phyloP scores from a whole-genome alignment of 2,797 vertebrate genomes.

The Scomberomorus guttatus region DNA sequence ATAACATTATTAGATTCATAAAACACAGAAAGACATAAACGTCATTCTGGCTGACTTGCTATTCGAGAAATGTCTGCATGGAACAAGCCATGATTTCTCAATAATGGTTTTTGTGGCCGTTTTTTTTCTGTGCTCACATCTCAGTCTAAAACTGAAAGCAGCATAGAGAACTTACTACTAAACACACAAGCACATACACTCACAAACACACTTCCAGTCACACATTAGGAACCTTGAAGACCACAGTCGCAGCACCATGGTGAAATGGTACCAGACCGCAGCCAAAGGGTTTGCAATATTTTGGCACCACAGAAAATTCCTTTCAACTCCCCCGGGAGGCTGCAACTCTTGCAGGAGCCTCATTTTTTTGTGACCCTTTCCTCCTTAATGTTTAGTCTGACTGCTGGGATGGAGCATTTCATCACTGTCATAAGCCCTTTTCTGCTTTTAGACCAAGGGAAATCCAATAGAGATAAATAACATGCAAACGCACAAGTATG shows the following conservation, averaged over 20 bases:
- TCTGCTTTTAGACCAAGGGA: constrained; percentile 7
- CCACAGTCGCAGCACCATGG: constrained; percentile 38
- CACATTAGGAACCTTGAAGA: constrained; percentile 67
- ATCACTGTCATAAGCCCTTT: constrained; percentile 35
- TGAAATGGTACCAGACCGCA: constrained; percentile 61
- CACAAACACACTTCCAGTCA: constrained; percentile 59
- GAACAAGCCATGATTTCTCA: constrained; percentile 22
- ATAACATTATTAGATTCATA: constrained; percentile 39
- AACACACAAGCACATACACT: constrained; percentile 12
- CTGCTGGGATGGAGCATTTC: constrained; percentile 55
- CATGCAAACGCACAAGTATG: constrained; percentile 24
- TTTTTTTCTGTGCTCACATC: constrained; percentile 14
- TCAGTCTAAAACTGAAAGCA: constrained; percentile 23
- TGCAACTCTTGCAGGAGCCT: constrained; percentile 55
- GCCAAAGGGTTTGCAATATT: constrained; percentile 63
- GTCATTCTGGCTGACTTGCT: constrained; percentile 19
- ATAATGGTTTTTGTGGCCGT: background rate
- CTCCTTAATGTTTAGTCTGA: constrained; percentile 65
- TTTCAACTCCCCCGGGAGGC: constrained; percentile 59
- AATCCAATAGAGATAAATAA: constrained; percentile 21
- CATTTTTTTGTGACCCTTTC: constrained; percentile 62
- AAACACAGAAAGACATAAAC: constrained; percentile 21
- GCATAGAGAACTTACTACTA: constrained; percentile 2
- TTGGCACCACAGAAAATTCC: constrained; percentile 73
- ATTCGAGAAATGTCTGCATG: constrained; percentile 18